A percentile compares a stretch with the other conserved stretches of the same genome.
phyloP scores from a whole-genome alignment of 1,140 invertebrate genomes.

The Drosophila nannoptera region DNA sequence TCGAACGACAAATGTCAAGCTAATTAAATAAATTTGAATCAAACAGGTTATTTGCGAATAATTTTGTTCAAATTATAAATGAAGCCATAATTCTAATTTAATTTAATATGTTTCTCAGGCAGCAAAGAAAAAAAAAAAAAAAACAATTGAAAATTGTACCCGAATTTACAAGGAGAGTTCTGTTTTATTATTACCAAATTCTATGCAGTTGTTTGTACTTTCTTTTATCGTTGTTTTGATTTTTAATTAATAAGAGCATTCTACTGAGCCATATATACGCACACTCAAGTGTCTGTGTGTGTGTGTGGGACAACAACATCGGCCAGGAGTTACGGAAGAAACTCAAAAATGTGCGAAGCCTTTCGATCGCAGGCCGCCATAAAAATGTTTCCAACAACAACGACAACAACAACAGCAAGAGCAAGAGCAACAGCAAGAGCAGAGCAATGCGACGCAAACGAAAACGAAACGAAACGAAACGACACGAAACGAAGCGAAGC shows the following conservation, averaged over 20 bases:
- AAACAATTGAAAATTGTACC: too few species aligned
- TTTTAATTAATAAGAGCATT: conserved; percentile 5
- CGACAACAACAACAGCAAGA: too few species aligned
- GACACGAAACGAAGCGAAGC: not conserved
- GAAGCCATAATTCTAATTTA: too few species aligned
- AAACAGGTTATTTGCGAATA: not conserved
- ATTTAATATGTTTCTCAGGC: too few species aligned
- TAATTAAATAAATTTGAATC: not conserved
- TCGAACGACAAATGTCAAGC: not conserved
- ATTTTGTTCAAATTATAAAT: not conserved
- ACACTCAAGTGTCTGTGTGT: not conserved
- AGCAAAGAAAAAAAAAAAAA: too few species aligned
- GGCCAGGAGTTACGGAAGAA: conserved; percentile 36
- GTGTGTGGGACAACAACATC: conserved; percentile 2
- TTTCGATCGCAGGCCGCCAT: conserved; percentile 73
- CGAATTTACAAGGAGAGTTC: too few species aligned
- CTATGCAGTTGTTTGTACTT: not conserved
- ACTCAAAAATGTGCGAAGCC: conserved; percentile 45
- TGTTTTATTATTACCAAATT: not conserved
- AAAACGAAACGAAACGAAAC: conserved; percentile 1
- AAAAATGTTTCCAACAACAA: conserved; percentile 59
- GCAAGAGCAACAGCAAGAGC: too few species aligned
- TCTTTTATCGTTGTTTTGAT: conserved; percentile 1
- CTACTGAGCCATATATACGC: not conserved
- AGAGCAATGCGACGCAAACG: too few species aligned